Base-by-base conservation (phyloP, 2,113 vertebrate species). In the Tetraodon nigroviridis region DNA sequence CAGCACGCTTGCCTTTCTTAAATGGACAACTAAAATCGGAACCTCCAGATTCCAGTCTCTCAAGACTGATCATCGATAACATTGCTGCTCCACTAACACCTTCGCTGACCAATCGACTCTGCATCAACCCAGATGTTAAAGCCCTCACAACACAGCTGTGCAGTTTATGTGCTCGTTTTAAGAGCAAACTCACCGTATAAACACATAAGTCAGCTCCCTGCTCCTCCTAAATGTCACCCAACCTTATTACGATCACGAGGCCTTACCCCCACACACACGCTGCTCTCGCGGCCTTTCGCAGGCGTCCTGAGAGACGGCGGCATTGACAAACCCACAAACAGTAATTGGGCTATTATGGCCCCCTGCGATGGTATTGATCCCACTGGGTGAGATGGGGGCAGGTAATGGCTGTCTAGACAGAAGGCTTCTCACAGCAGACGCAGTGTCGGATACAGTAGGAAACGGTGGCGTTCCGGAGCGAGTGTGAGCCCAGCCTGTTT, bases 311-410 rank as follows among this genome's bases (percentile, higher is more conserved):
- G 89, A 86, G 86, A 86, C 59, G 48, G 17, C 71, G 57, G 68
- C 79, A 87, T 84, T 87, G 88, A 90, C 83, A 86, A 86, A 87
- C 80, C 78, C 86, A 81, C 87, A 79, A 81, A 80, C 86, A 80
- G 85, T 90, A 89, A 88, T 86, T 88, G 85, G 87, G 76, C 76
- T 74, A 88, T 88, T 84, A 89, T 66, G 82, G 83, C 80, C 86
- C 76, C 75, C 83, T 71, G 77, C 67, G 55, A 80, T 71, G 73
- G 67, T 72, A 89, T 89, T 73, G 88, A 90, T 88, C 79, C 71
- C 55, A 56, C 61, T 84, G 82, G 84, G 86, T 86, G 79, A 86
- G 83, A 73, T 75, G 75, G 61, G 62, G 82, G 78, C 61, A 47
- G 79, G 65, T 83, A 86, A 85, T 85, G 77, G 73, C 48, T 42